A percentile compares a stretch with the other conserved stretches of the same genome.
Conservation (phyloP, 2,113 vertebrate species). For the Nestor notabilis region DNA sequence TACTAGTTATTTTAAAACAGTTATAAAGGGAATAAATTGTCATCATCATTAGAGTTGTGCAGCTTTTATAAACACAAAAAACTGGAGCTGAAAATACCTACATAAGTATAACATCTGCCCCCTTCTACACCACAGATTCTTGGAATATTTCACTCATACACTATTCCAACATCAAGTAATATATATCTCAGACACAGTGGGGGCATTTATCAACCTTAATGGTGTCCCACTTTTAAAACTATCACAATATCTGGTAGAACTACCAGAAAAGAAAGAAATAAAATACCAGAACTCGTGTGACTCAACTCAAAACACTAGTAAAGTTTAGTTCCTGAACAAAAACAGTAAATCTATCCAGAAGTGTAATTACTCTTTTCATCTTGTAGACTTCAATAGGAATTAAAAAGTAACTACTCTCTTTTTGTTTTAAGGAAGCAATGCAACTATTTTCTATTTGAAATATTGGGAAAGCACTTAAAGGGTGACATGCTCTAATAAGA, state of each 20-base stretch:
- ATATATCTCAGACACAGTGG: background rate
- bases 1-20: background rate
- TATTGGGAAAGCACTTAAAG: background rate
- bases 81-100: background rate
- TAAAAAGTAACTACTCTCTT: background rate
- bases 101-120: background rate
- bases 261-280: background rate
- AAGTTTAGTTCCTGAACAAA: background rate
- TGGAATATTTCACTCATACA: background rate
- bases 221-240: background rate
- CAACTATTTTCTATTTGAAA: background rate
- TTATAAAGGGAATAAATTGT: background rate
- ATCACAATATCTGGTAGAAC: background rate
- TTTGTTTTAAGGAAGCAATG: background rate
- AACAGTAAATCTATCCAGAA: background rate
- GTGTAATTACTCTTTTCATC: background rate
- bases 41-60: background rate
- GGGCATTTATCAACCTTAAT: background rate
- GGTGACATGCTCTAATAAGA: background rate
- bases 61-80: background rate
- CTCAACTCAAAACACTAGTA: background rate
- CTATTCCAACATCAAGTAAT: background rate
- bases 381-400: background rate
- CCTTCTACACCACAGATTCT: background rate
- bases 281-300: background rate